Percentiles rank a stretch among this genome's conserved stretches.
Evolutionary conservation across 1,140 invertebrate species (phyloP).

Genomic region (Tigriopus japonicus): DNA sequence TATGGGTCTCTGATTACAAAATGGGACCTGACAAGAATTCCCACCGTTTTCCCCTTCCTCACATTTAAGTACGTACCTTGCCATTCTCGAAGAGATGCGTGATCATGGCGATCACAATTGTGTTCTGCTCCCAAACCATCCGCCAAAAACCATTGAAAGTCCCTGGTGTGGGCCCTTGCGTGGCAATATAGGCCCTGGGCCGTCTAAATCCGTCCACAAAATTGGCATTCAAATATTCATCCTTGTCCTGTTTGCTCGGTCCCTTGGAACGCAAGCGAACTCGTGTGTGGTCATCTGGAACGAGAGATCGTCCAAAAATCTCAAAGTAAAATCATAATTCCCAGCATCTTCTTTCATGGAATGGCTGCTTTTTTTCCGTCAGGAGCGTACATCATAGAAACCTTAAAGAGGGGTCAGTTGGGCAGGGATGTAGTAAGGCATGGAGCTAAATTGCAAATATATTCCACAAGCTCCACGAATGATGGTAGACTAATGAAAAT

Average conservation of each 20-base stretch:
- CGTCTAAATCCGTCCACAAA: constrained; percentile 85
- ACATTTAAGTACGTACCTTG: constrained; percentile 19
- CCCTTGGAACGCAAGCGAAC: constrained; percentile 54
- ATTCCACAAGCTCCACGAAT: too few relatives aligned
- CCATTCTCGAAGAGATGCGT: constrained; percentile 25
- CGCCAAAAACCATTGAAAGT: constrained; percentile 32
- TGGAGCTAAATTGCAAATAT: too few relatives aligned
- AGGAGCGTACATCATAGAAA: not conserved
- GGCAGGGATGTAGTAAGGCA: too few relatives aligned
- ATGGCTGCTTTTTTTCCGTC: not conserved
- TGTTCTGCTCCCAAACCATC: constrained; percentile 32
- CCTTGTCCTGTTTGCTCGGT: constrained; percentile 34
- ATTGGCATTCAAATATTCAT: constrained; percentile 87
- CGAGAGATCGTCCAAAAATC: constrained; percentile 15
- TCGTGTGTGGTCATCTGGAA: constrained; percentile 73
- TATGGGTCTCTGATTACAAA: too few relatives aligned
- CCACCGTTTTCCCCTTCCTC: not conserved
- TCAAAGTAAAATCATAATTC: too few relatives aligned
- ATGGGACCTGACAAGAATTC: not conserved
- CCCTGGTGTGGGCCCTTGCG: constrained; percentile 64
- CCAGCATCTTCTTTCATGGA: too few relatives aligned
- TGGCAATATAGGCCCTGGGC: constrained; percentile 73
- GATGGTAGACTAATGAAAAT: too few relatives aligned
- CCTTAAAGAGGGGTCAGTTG: too few relatives aligned
- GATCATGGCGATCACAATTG: constrained; percentile 31